Evolutionary conservation across 1,140 invertebrate species (phyloP).

Genomic region (Antheraea pernyi): DNA sequence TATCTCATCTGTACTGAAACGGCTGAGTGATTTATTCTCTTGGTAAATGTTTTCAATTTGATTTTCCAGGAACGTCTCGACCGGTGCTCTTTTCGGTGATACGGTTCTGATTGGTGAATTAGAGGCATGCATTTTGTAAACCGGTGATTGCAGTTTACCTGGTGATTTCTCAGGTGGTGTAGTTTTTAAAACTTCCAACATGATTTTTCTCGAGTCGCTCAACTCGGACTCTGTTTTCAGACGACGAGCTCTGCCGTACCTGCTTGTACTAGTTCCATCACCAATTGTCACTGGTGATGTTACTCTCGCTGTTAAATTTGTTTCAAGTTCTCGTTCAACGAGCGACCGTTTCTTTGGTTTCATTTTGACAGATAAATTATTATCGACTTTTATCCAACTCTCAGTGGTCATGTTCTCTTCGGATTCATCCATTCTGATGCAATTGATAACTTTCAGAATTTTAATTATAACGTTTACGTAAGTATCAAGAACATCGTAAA

Average conservation of each 20-base stretch:
- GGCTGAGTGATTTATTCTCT: conserved; percentile 61
- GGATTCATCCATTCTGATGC: conserved; percentile 58
- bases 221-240: conserved; percentile 52
- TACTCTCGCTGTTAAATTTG: conserved; percentile 56
- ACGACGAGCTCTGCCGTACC: conserved; percentile 70
- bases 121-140: conserved; percentile 69
- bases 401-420: conserved; percentile 60
- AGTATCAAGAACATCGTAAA: conserved; percentile 30
- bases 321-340: conserved; percentile 66
- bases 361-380: conserved; percentile 29
- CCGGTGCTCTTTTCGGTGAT: conserved; percentile 32
- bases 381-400: conserved; percentile 37
- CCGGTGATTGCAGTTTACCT: conserved; percentile 44
- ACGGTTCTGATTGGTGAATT: conserved; percentile 54
- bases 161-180: conserved; percentile 48
- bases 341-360: conserved; percentile 64
- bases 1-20: conserved; percentile 53
- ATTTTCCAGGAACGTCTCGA: conserved; percentile 42
- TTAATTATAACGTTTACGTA: conserved; percentile 40
- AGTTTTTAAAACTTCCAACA: conserved; percentile 29
- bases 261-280: conserved; percentile 54
- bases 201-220: conserved; percentile 33
- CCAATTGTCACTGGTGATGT: conserved; percentile 53
- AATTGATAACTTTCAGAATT: conserved; percentile 13
- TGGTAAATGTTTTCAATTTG: conserved; percentile 65